These are phyloP conservation scores for Alca torda DNA, from an alignment of 2,797 vertebrate genomes.

Conservation along the genomic window DNA sequence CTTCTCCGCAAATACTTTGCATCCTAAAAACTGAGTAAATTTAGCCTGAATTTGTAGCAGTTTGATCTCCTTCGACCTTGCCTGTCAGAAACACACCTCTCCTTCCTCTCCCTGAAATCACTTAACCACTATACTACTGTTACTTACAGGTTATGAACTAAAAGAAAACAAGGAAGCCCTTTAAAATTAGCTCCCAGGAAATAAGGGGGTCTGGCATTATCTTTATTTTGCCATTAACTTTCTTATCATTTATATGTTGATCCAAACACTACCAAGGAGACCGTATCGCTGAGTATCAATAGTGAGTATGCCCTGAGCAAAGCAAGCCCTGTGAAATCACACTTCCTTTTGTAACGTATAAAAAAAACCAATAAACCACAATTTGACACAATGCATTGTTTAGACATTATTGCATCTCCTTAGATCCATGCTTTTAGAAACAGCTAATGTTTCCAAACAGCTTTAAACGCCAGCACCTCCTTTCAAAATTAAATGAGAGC, in stretches of 20 bases:
- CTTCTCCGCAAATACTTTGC: not conserved
- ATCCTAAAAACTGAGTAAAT: not conserved
- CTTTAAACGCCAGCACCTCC: not conserved
- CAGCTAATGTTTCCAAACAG: not conserved
- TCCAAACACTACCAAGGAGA: not conserved
- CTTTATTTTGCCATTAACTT: not conserved
- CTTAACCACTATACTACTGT: not conserved
- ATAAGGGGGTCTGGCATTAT: not conserved
- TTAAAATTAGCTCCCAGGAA: not conserved
- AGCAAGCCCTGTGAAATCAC: not conserved
- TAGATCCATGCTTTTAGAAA: not conserved
- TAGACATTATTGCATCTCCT: not conserved
- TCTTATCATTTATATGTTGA: not conserved
- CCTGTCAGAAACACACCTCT: not conserved
- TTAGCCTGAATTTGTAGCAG: not conserved
- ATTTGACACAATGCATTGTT: not conserved
- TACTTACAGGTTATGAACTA: not conserved
- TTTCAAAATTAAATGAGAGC: not conserved
- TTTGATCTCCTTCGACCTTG: not conserved
- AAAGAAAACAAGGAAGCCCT: not conserved
- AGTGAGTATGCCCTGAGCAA: fast-evolving
- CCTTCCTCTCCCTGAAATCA: not conserved
- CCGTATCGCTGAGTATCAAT: fast-evolving
- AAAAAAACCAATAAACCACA: not conserved
- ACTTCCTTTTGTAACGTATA: fast-evolving